Base-by-base conservation (phyloP, 37 sponge, comb jelly and placozoan species). In the Petrosia ficiformis region DNA sequence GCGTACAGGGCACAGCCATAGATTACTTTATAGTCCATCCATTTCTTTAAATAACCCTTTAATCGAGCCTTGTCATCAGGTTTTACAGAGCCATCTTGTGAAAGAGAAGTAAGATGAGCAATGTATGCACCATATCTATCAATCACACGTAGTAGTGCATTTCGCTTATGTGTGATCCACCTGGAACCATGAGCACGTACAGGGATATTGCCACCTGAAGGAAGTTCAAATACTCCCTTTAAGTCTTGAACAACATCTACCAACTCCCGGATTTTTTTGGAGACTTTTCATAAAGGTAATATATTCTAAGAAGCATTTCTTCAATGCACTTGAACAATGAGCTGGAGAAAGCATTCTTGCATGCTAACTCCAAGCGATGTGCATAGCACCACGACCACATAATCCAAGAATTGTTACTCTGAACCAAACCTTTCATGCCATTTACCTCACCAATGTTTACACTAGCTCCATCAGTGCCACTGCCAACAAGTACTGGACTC, bases 401-500 rank as follows among this genome's bases (percentile, higher is more conserved):
- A 30, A 89, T 37, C 82, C 88, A 87, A 25, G 82, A 74, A 8
- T 75, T 66, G 10, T 52, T 10, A 37, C 24, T 3, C 48, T 81
- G 82, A 76, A 87, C 39, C 70, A 48, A 32, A 38, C 70, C 82
- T 72, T 77, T 81, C 78, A 87, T 77, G 2, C 82, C 88, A 52
- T 57, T 83, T 29, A 71, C 78, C 2, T 56, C 70, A 2, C 61
- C 78, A 75, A 87, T 39, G 42, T 87, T 87, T 36, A 77, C 82
- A 34, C 72, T 81, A 14, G 82, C 88, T 22, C 82, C 78, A 78
- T 88, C 88, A 72, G 83, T 88, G 52, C 88, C 82, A 73, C 82
- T 68, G 41, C 82, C 88, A 67, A 74, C 70, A 6, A 84, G 67
- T 29, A 84, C 67, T 22, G 75, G 80, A 19, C 30, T 76, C 38